These are phyloP conservation scores for Stratiomys singularior DNA, from an alignment of 2,888 invertebrate species.

Conservation along the genomic window DNA sequence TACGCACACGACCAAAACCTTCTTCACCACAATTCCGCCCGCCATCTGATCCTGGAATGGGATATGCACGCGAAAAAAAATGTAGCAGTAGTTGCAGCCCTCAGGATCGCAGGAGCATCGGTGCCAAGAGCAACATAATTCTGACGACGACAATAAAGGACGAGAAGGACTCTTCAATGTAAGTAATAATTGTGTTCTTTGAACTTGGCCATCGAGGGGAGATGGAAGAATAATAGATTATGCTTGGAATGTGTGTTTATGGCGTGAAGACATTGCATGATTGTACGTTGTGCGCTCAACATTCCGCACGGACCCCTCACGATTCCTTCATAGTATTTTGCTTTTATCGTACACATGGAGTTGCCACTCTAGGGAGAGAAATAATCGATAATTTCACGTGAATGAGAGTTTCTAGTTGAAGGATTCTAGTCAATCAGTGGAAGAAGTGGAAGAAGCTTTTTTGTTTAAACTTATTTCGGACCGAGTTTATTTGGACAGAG, in stretches of 20 bases:
- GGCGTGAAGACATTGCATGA: neutral
- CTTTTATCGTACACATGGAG: neutral
- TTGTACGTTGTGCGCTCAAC: neutral
- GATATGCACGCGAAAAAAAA: slow-evolving; percentile 4
- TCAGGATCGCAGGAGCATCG: slow-evolving; percentile 14
- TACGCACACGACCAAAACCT: slow-evolving; percentile 29
- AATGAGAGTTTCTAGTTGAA: slow-evolving; percentile 30
- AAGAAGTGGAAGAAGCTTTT: no score
- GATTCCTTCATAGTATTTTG: neutral
- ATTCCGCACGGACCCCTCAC: neutral
- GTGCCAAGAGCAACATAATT: slow-evolving; percentile 40
- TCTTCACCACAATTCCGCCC: slow-evolving; percentile 17
- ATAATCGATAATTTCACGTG: slow-evolving; percentile 35
- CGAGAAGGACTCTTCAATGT: slow-evolving; percentile 46
- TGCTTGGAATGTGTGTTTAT: neutral
- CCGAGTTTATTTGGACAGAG: no score
- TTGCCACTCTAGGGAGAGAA: neutral
- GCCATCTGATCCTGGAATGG: slow-evolving; percentile 42
- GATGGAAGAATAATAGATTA: no score
- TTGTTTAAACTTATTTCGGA: no score
- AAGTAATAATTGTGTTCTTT: slow-evolving; percentile 47
- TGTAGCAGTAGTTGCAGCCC: neutral
- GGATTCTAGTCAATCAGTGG: neutral
- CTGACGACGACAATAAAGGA: slow-evolving; percentile 29
- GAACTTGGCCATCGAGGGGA: slow-evolving; percentile 2